These are phyloP conservation scores for Lasioglossum villosulum DNA, from an alignment of 2,888 invertebrate species.

Conservation along the genomic window DNA sequence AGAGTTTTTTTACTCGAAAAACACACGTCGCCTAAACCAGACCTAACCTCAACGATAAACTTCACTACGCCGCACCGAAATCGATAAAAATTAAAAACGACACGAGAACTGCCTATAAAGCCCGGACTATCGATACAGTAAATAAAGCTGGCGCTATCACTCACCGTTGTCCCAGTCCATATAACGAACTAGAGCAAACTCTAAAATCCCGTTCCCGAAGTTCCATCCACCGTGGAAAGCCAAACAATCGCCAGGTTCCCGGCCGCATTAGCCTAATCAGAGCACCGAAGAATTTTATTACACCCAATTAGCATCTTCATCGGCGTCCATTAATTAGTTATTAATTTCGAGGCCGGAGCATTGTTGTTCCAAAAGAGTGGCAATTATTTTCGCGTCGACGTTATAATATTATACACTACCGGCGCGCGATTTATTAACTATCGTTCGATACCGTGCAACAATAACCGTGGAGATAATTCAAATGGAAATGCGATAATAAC, in stretches of 20 bases:
- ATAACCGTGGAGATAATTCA: slow-evolving; percentile 26
- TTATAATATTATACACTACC: slow-evolving; percentile 26
- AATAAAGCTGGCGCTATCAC: not conserved
- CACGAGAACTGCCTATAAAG: not conserved
- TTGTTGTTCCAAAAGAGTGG: slow-evolving; percentile 11
- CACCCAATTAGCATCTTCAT: slow-evolving; percentile 15
- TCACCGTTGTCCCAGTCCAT: not conserved
- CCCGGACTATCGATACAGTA: not conserved
- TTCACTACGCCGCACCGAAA: not conserved
- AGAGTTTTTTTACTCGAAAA: not conserved
- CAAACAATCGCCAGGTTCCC: slow-evolving; percentile 1
- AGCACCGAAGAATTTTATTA: slow-evolving; percentile 4
- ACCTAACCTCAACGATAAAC: not conserved
- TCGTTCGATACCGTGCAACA: slow-evolving; percentile 2
- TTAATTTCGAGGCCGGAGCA: slow-evolving; percentile 1
- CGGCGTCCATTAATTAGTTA: slow-evolving; percentile 24
- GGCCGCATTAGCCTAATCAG: slow-evolving; percentile 9
- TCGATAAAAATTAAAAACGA: not conserved
- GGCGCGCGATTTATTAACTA: slow-evolving; percentile 22
- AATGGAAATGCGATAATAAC: slow-evolving; percentile 30
- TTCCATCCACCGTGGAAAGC: not conserved
- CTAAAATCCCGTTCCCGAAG: not conserved
- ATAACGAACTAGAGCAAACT: not conserved
- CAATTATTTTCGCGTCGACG: slow-evolving; percentile 24
- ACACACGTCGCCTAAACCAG: not conserved